These are phyloP conservation scores for Styela clava DNA, from an alignment of 23 tunicate genomes.

Conservation along the genomic window DNA sequence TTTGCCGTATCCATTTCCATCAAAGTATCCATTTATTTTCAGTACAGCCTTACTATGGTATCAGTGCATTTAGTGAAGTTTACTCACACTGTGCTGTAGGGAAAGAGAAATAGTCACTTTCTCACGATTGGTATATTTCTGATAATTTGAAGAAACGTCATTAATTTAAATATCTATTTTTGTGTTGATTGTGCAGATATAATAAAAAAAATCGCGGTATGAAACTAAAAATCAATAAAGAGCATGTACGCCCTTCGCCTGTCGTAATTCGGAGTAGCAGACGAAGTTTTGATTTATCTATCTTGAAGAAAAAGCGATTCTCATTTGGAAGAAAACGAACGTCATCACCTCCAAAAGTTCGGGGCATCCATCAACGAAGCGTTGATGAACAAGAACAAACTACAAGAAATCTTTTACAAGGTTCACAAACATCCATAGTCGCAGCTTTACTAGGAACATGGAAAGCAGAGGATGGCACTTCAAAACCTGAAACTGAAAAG, in stretches of 20 bases:
- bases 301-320: not conserved
- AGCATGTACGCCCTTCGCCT: not conserved
- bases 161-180: too few species aligned
- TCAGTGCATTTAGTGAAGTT: too few species aligned
- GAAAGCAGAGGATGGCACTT: not conserved
- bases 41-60: too few species aligned
- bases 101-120: too few species aligned
- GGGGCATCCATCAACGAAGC: too few species aligned
- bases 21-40: too few species aligned
- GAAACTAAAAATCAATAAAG: not conserved
- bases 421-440: not conserved
- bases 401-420: not conserved
- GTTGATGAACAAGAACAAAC: not conserved
- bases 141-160: too few species aligned
- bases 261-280: not conserved
- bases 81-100: too few species aligned
- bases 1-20: too few species aligned
- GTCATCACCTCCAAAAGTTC: not conserved
- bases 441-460: conserved; percentile 10
- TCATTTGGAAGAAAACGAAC: not conserved
- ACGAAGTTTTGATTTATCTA: conserved; percentile 9
- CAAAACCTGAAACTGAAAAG: not conserved
- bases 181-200: too few species aligned
- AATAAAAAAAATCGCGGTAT: too few species aligned
- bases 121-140: too few species aligned